Evolutionary conservation across 2,888 invertebrate genomes (phyloP), one percentile per base, ranked within the genome.

Genomic region (Eremobia ochroleuca): DNA sequence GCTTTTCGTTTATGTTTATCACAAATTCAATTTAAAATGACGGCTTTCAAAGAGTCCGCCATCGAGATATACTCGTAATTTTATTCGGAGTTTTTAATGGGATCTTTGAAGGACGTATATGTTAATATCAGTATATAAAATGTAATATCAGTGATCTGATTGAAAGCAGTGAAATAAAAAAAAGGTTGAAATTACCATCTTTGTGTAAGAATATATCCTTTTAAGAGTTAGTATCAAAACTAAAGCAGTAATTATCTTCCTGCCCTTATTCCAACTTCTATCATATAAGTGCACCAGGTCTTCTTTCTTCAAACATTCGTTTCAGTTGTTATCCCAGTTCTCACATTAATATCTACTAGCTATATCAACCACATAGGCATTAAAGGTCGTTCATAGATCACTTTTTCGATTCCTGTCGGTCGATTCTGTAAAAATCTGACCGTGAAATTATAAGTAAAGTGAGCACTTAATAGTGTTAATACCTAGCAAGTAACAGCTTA

Each of bases 21-120:
- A 82, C 69, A 76, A 76, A 70, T 58, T 73, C 62, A 78, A 85
- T 82, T 74, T 72, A 77, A 78, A 78, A 78, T 85, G 69, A 82
- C 55, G 25, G 73, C 62, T 72, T 64, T 58, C 66, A 76, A 74
- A 76, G 59, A 68, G 73, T 67, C 75, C 70, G 76, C 37, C n/a
- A 52, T 69, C 52, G 61, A 64, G 43, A 52, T 67, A 61, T 28
- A 31, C 81, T 78, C 64, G 40, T 79, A 77, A 77, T 82, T 74
- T 87, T 73, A 62, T 37, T 72, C 31, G 9, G 67, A 75, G 15
- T 70, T 73, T 77, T 74, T 85, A 78, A 79, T 79, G 62, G 52
- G 15, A 43, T 52, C 21, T 79, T 59, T 79, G 71, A 75, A 62
- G 67, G 71, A 76, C 65, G 66, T 65, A 72, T 76, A 73, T 69